These are phyloP conservation scores for Amiota communis DNA, from an alignment of 2,888 invertebrate species.

Conservation along the genomic window DNA sequence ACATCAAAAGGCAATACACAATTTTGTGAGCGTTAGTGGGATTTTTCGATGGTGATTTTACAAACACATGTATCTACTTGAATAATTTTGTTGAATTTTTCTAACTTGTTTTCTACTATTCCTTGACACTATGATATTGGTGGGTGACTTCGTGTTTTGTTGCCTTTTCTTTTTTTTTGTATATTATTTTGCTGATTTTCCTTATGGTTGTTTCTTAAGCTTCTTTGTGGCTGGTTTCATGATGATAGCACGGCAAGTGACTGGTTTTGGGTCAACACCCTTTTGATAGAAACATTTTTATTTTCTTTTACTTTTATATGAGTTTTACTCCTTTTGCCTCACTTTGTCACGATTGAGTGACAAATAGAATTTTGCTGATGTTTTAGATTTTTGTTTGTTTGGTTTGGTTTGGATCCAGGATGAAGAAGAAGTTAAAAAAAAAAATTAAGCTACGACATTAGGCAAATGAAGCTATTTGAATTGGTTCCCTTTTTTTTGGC, in stretches of 20 bases:
- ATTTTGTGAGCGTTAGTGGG: neutral
- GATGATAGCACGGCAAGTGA: neutral
- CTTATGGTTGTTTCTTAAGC: conserved; percentile 4
- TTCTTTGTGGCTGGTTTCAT: neutral
- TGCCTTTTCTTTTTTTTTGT: conserved; percentile 48
- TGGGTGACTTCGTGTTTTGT: conserved; percentile 3
- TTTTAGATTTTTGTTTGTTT: neutral
- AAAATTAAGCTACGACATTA: conserved; percentile 36
- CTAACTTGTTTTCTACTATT: conserved; percentile 27
- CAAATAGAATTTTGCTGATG: conserved; percentile 45
- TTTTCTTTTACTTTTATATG: neutral
- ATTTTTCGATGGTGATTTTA: neutral
- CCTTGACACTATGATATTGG: conserved; percentile 30
- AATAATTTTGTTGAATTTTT: conserved; percentile 16
- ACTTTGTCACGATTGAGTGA: conserved; percentile 39
- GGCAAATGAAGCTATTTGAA: conserved; percentile 50
- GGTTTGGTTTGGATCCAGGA: neutral
- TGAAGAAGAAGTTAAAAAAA: neutral
- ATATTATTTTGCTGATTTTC: conserved; percentile 41
- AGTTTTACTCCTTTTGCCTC: neutral
- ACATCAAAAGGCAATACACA: neutral
- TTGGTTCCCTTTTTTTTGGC: neutral
- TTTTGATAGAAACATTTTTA: conserved; percentile 30
- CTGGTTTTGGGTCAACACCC: conserved; percentile 9
- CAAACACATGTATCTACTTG: conserved; percentile 34